These are phyloP conservation scores for Andrena minutula DNA, from an alignment of 2,888 invertebrate genomes.

Conservation along the genomic window DNA sequence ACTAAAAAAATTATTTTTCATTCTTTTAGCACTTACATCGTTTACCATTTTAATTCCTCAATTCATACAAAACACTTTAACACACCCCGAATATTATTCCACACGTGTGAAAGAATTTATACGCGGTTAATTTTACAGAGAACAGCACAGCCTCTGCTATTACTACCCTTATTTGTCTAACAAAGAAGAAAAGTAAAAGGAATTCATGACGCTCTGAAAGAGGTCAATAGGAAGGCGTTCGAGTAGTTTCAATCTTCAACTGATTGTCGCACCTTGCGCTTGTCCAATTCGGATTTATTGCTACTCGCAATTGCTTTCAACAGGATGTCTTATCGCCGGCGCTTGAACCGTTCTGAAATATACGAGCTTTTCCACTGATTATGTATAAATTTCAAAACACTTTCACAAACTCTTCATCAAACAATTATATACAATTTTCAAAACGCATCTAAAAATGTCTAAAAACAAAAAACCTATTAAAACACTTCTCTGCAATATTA, in stretches of 20 bases:
- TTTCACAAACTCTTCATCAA: too few relatives aligned
- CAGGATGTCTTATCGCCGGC: not conserved
- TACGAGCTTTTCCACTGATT: not conserved
- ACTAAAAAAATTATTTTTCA: too few relatives aligned
- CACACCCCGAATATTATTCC: too few relatives aligned
- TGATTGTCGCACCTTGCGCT: not conserved
- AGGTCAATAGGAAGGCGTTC: not conserved
- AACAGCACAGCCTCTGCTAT: not conserved
- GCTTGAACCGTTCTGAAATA: not conserved
- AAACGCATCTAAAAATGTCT: too few relatives aligned
- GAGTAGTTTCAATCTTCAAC: not conserved
- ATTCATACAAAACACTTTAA: too few relatives aligned
- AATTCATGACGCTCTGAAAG: not conserved
- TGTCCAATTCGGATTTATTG: constrained; percentile 4
- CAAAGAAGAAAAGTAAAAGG: not conserved
- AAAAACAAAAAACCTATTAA: too few relatives aligned
- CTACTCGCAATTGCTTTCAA: not conserved
- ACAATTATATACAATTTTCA: too few relatives aligned
- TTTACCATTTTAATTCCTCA: too few relatives aligned
- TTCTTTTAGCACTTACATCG: too few relatives aligned
- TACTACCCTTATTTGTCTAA: not conserved
- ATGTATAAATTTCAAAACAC: not conserved
- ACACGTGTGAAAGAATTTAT: not conserved
- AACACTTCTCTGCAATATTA: too few relatives aligned
- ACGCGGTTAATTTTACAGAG: not conserved